Percentiles rank a stretch among this genome's conserved stretches.
Conservation (phyloP, 2,113 vertebrate genomes). For the Brachypodius melanocephalos region DNA sequence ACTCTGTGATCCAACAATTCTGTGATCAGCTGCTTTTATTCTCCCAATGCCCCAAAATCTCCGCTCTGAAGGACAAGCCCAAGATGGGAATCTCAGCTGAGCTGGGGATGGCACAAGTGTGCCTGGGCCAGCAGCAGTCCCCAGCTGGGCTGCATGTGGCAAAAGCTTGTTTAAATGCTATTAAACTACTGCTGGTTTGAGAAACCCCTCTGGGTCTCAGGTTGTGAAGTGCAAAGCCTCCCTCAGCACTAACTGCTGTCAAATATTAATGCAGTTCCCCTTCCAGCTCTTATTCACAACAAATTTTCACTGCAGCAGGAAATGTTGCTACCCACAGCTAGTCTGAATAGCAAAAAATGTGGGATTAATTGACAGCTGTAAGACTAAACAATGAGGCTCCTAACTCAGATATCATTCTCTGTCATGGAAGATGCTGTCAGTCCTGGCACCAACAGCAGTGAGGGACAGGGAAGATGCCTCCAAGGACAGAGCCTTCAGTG, state of each 20-base stretch:
- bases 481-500: neutral
- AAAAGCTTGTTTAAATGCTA: constrained; percentile 4
- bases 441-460: rapidly evolving
- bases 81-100: neutral
- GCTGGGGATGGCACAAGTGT: neutral
- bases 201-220: neutral
- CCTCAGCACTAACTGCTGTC: constrained; percentile 37
- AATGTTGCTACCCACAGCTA: constrained; percentile 40
- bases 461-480: neutral
- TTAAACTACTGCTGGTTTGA: constrained; percentile 9
- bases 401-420: neutral
- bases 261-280: constrained; percentile 46
- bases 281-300: constrained; percentile 50
- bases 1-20: neutral
- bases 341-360: constrained; percentile 20
- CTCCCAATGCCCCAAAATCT: neutral
- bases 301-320: constrained; percentile 35
- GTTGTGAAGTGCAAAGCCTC: constrained; percentile 24
- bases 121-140: neutral
- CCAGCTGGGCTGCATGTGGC: neutral
- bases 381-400: constrained; percentile 42
- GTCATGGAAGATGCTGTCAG: neutral
- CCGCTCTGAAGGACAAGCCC: neutral
- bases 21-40: neutral
- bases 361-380: constrained; percentile 45